Evolutionary conservation across 2,113 vertebrate genomes (phyloP).

Genomic region (Aptenodytes forsteri): DNA sequence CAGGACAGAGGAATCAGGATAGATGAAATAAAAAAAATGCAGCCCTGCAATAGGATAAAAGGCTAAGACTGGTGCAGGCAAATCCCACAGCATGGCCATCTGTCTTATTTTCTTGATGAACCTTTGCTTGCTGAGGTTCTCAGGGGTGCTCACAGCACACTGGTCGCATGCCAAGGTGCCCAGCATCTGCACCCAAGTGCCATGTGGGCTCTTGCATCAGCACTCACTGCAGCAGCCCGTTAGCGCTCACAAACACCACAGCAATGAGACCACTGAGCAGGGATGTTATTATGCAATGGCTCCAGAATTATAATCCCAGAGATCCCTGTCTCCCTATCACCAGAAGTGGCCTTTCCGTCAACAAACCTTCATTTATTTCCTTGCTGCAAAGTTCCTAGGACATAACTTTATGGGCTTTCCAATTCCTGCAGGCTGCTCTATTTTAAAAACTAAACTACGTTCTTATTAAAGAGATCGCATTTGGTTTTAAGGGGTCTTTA

Average conservation of each 20-base stretch:
- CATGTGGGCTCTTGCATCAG: neutral
- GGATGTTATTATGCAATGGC: neutral
- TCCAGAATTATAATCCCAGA: neutral
- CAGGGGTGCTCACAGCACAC: neutral
- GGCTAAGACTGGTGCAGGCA: neutral
- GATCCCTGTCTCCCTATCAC: neutral
- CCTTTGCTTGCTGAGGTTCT: neutral
- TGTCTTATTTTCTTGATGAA: neutral
- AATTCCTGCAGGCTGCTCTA: neutral
- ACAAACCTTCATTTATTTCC: neutral
- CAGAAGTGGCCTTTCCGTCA: neutral
- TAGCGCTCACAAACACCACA: neutral
- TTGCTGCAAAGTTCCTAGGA: neutral
- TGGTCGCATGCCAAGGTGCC: neutral
- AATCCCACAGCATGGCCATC: neutral
- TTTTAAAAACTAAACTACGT: neutral
- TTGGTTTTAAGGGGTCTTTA: neutral
- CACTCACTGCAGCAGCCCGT: neutral
- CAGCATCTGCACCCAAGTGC: neutral
- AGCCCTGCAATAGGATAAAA: neutral
- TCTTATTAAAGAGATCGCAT: neutral
- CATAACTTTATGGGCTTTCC: neutral
- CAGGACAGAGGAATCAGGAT: neutral
- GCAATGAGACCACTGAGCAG: neutral
- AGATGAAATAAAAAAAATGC: neutral